Base-by-base conservation (phyloP, 2,797 vertebrate species). In the Schizothorax lantsangensis region DNA sequence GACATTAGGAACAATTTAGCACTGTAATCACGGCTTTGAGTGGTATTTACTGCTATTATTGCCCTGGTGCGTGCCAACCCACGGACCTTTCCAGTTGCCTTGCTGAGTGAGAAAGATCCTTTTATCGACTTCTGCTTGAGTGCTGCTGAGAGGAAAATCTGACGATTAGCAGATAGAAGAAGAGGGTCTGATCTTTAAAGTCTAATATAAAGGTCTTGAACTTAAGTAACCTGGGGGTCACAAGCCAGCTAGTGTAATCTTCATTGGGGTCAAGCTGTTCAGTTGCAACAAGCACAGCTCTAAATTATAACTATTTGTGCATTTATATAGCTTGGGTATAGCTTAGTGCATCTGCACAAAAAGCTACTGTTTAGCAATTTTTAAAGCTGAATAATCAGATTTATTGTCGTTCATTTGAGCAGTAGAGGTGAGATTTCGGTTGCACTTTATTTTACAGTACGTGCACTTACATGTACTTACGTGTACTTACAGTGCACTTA, bases 1-100 rank as follows among this genome's bases (percentile, higher is more conserved):
- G 90, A 91, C 89, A 86, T 91, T 72, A 89, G 72, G 88, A 89
- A 86, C 77, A 89, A 89, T 94, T 81, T 52, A 90, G 81, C 81
- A 54, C 88, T 89, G 89, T 88, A 88, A 94, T 92, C 89, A 66
- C 0, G 47, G 81, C 90, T 87, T 91, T 92, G 88, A 81, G 84
- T 89, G 84, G 91, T 91, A 88, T 92, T 95, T 88, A 92, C 85
- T 81, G 49, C 92, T 73, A 47, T 91, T 94, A 89, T 90, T 90
- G 86, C 84, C 86, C 77, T 87, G 23, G 81, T 89, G 88, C 78
- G 86, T 85, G 91, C 91, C 90, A 85, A 88, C 84, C 54, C 79
- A 84, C 87, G 83, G 43, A 86, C 83, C 57, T 81, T 92, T 90
- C 88, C 64, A 23, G 84, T 79, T 72, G 52, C 74, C 81, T 72